Base-by-base conservation (phyloP, 2,888 invertebrate genomes). In the Byasa hedistus region DNA sequence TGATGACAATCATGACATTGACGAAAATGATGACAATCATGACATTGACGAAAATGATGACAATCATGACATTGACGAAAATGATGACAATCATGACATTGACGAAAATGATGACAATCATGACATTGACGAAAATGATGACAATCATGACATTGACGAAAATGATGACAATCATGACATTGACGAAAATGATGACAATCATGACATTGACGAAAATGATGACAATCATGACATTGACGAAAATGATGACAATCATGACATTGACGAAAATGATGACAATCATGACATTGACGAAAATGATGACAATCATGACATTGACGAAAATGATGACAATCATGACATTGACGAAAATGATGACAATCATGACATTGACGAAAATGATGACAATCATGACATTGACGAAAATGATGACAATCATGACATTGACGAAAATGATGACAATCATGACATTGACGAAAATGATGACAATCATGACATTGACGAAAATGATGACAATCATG, bases 331-430 rank as follows among this genome's bases (percentile, higher is more conserved):
- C n/a, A 57, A 71, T 24, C 65, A 75, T n/a, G 57, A 68, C 32
- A 44, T 65, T 8, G 23, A 64, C 23, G 64, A 68, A 17, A 65
- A 54, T 19, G 57, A 57, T 15, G 61, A 67, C n/a, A n/a, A n/a
- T n/a, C n/a, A n/a, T n/a, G n/a, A n/a, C n/a, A n/a, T n/a, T n/a
- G 73, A 76, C 19, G 72, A 76, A 3, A 72, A 72, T n/a, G 75
- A 78, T 23, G 69, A 57, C n/a, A 32, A 73, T 1, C 72, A 75
- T 0, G 73, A 75, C n/a, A n/a, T n/a, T 2, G 71, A 72, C 4
- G 71, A 76, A n/a, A n/a, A n/a, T 36, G 65, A 72, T 21, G 72
- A 73, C 21, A 75, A 78, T 22, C 72, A 75, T 0, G 73, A 76
- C 2, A 72, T 71, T 5, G 72, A 76, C 19, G 71, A 76, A 3